These are phyloP conservation scores for Numenius arquata DNA, from an alignment of 2,113 vertebrate genomes.

Conservation along the genomic window DNA sequence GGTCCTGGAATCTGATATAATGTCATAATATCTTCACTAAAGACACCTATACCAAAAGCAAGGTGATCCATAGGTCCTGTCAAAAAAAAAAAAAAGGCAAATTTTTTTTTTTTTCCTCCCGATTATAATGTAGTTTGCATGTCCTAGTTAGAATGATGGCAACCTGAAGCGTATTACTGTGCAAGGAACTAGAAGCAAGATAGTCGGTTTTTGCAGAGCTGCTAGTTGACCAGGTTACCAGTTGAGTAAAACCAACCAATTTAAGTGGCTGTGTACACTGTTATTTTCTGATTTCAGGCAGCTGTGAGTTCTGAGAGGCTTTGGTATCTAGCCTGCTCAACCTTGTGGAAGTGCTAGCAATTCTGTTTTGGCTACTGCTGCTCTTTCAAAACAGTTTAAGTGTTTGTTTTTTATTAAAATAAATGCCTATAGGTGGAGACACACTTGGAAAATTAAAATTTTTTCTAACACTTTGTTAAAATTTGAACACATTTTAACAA, in stretches of 20 bases:
- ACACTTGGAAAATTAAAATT: not conserved
- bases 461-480: no score
- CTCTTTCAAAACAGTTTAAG: not conserved
- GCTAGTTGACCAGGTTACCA: not conserved
- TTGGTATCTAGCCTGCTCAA: not conserved
- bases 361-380: not conserved
- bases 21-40: not conserved
- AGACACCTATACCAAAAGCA: not conserved
- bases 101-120: no score
- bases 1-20: not conserved
- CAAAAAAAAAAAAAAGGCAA: not conserved
- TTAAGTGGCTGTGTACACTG: not conserved
- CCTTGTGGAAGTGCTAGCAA: not conserved
- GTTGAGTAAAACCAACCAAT: not conserved
- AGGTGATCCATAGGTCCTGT: not conserved
- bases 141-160: not conserved
- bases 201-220: not conserved
- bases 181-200: not conserved
- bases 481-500: no score
- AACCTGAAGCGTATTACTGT: not conserved
- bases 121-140: not conserved
- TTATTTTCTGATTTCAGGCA: not conserved
- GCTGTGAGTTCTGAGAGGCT: not conserved
- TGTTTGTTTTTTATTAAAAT: not conserved
- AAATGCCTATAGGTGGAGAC: not conserved